These are phyloP conservation scores for Alcis repandata DNA, from an alignment of 2,888 invertebrate species.

Conservation along the genomic window DNA sequence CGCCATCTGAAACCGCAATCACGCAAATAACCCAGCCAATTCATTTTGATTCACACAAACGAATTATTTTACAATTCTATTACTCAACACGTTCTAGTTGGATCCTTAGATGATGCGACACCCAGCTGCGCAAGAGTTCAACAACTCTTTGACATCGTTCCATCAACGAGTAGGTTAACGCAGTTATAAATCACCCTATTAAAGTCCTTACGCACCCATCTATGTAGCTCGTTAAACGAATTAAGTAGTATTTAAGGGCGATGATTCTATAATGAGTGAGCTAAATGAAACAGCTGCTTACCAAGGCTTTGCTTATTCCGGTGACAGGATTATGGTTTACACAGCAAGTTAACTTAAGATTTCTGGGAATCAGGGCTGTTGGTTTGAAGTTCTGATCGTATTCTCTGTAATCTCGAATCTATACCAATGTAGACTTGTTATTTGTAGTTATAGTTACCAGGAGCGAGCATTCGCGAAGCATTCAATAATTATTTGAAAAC, in stretches of 20 bases:
- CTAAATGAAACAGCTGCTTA: slow-evolving; percentile 17
- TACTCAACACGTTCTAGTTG: background rate
- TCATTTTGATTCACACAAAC: background rate
- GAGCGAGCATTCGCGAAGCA: background rate
- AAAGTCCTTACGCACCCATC: slow-evolving; percentile 23
- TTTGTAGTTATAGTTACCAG: background rate
- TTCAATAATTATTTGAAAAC: no score
- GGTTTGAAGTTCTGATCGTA: background rate
- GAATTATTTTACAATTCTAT: background rate
- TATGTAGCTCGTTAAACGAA: slow-evolving; percentile 29
- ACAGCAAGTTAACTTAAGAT: background rate
- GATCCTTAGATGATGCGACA: background rate
- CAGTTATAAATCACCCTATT: slow-evolving; percentile 26
- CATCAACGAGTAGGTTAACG: slow-evolving; percentile 18
- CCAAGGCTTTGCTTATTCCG: slow-evolving; percentile 4
- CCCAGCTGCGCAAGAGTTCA: slow-evolving; percentile 21
- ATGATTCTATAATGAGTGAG: slow-evolving; percentile 11
- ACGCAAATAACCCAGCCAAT: background rate
- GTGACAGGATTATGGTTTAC: background rate
- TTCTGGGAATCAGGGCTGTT: slow-evolving; percentile 1
- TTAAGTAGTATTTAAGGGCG: slow-evolving; percentile 21
- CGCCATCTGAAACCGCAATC: slow-evolving; percentile 10
- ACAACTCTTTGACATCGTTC: slow-evolving; percentile 22
- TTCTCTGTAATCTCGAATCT: background rate
- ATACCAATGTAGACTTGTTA: background rate